Evolutionary conservation across 2,113 vertebrate species (phyloP), one percentile per base, ranked within the genome.

Genomic region (Anolis sagrei): DNA sequence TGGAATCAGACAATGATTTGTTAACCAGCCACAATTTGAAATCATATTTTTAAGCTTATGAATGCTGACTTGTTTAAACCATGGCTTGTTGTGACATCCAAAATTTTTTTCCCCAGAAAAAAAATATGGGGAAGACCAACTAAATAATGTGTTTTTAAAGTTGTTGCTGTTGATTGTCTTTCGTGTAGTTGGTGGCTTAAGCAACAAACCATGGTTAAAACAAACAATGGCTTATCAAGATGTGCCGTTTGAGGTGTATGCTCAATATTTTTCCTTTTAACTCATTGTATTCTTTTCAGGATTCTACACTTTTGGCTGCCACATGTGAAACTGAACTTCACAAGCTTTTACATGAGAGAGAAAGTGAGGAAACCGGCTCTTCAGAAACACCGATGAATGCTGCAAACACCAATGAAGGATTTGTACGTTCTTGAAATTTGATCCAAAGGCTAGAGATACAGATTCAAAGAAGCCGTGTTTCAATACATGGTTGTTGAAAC

Each of bases 301-400:
- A 99, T 36, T 97, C 98, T 87, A 93, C 97, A 85, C 92, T 96
- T 74, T 91, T 98, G 23, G 94, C 96, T 68, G 95, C 96, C 77
- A 97, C 97, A 89, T 96, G 94, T 39, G 95, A 96, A 77, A 93
- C 51, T 39, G 95, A 96, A 61, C 93, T 99, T 90, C 97, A 96
- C 86, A 95, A 94, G 87, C 96, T 98, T 39, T 91, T 98, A 34
- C 94, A 95, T 90, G 95, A 97, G 81, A 91, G 94, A 79, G 96
- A 96, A 1, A 93, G 95, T 70, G 90, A 94, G 48, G 94, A 91
- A 75, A 94, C 58, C 1, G 90, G 92, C 11, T 87, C 80, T 66
- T 92, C 77, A 13, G 90, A 94, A 10, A 90, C 93, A 58, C 21
- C 3, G 32, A 95, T 39, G 39, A 96, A 96, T 4, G 85, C 86